Evolutionary conservation across 1,140 invertebrate species (phyloP).

Genomic region (Asbolus verrucosus): DNA sequence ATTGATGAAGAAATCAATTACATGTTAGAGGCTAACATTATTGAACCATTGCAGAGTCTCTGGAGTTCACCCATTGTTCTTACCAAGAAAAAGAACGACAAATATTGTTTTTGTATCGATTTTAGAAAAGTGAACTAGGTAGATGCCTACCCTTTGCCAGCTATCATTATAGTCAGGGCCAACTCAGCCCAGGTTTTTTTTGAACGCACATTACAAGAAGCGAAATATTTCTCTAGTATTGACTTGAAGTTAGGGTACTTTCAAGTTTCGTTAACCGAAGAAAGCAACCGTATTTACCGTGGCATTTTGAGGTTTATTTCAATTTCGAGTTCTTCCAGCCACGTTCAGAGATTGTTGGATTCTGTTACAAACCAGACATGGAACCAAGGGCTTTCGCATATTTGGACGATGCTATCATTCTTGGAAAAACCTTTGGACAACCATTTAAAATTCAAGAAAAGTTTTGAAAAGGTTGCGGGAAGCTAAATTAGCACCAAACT

Average conservation of each 20-base stretch:
- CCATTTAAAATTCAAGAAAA: slow-evolving; percentile 45
- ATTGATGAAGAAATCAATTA: slow-evolving; percentile 25
- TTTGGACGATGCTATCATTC: no score
- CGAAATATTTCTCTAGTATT: no score
- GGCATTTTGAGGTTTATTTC: slow-evolving; percentile 54
- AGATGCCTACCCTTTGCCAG: no score
- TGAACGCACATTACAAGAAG: no score
- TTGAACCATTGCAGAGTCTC: slow-evolving; percentile 59
- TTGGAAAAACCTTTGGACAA: slow-evolving; percentile 53
- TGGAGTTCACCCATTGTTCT: slow-evolving; percentile 65
- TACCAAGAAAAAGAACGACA: slow-evolving; percentile 65
- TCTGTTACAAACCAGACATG: no score
- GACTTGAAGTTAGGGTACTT: no score
- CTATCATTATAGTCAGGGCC: no score
- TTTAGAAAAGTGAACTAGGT: no score
- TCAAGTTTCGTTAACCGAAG: no score
- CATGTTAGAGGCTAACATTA: no score
- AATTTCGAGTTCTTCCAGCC: slow-evolving; percentile 51
- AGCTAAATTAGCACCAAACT: slow-evolving; percentile 55
- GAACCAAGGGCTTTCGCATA: slow-evolving; percentile 19
- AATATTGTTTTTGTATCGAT: no score
- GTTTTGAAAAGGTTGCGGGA: slow-evolving; percentile 55
- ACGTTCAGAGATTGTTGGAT: neutral
- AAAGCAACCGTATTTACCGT: slow-evolving; percentile 50
- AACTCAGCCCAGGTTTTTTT: no score